A percentile compares a stretch with the other conserved stretches of the same genome.
These are phyloP conservation scores for Lasioglossum malachurum DNA, from an alignment of 2,888 invertebrate species.

Conservation along the genomic window DNA sequence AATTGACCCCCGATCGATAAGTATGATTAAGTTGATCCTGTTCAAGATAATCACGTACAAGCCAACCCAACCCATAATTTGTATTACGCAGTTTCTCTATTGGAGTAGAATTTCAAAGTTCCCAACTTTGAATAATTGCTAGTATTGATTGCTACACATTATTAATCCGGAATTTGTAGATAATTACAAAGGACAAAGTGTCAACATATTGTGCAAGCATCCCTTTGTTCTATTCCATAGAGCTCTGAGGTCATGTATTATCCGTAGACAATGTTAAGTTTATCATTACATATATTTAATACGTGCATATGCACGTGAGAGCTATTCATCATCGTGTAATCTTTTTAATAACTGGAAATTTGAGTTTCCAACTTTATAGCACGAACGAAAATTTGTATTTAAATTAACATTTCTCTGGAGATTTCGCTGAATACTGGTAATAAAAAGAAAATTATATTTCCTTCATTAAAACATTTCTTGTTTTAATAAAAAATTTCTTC, in stretches of 20 bases:
- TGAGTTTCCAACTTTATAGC: background rate
- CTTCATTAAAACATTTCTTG: background rate
- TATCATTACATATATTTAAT: background rate
- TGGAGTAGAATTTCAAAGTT: background rate
- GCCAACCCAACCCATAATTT: slow-evolving; percentile 1
- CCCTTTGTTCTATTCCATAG: background rate
- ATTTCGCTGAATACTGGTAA: background rate
- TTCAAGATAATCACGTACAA: slow-evolving; percentile 15
- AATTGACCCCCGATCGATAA: background rate
- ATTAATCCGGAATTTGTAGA: background rate
- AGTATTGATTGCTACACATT: slow-evolving; percentile 7
- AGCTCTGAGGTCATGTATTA: background rate
- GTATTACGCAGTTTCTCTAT: slow-evolving; percentile 8
- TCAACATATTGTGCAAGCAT: background rate
- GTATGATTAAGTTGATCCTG: slow-evolving; percentile 25
- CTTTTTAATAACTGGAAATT: background rate
- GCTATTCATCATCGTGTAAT: background rate
- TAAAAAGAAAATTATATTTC: background rate
- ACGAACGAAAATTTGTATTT: background rate
- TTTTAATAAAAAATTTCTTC: too few species aligned
- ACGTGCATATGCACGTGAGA: background rate
- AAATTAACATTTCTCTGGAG: background rate
- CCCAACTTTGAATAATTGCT: slow-evolving; percentile 17
- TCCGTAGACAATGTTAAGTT: background rate
- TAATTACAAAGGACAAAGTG: background rate